Evolutionary conservation across 1,140 invertebrate genomes (phyloP).

Genomic region (Sitobion miscanthi): DNA sequence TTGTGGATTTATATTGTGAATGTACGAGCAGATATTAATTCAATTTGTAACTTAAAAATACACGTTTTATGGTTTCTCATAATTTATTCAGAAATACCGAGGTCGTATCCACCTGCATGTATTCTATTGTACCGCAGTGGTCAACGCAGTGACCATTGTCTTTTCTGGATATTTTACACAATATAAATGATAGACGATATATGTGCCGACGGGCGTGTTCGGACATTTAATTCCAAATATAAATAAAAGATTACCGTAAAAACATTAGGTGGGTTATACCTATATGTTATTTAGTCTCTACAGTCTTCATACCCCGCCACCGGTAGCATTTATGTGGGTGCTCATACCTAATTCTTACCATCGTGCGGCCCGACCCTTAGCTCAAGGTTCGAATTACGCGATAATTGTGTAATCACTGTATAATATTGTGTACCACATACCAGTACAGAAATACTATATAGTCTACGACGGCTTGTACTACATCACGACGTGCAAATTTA

Average conservation of each 20-base stretch:
- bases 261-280: not conserved
- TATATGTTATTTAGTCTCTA: not conserved
- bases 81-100: not conserved
- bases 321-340: not conserved
- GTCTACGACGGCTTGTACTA: not conserved
- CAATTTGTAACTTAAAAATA: not conserved
- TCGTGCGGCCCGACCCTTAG: not conserved
- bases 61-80: not conserved
- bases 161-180: not conserved
- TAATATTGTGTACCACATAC: not conserved
- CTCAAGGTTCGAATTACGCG: constrained; percentile 16
- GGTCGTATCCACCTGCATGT: not conserved
- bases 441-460: not conserved
- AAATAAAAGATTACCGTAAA: not conserved
- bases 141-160: not conserved
- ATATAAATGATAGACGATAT: too few relatives aligned
- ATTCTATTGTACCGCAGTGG: not conserved
- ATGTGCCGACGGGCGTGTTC: not conserved
- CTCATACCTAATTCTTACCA: not conserved
- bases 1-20: not conserved
- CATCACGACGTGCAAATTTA: not conserved
- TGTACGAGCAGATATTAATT: not conserved
- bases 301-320: not conserved
- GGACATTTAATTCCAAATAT: not conserved
- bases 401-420: not conserved